phyloP scores from a whole-genome alignment of 2,888 invertebrate genomes.

The Seira musarum region DNA sequence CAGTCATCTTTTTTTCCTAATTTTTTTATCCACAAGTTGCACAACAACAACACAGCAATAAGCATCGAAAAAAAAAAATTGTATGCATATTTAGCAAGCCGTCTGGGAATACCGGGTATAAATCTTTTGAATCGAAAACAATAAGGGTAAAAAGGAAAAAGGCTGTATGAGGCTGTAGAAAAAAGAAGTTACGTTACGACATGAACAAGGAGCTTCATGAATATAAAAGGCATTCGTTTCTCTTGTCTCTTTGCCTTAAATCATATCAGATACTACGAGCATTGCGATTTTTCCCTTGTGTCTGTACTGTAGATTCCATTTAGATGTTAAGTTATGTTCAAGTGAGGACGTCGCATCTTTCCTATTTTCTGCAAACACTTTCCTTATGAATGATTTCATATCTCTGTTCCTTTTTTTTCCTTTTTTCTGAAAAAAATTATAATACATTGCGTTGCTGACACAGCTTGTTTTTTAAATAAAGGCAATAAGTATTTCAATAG shows the following conservation, averaged over 20 bases:
- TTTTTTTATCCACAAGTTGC: background rate
- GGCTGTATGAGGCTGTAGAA: background rate
- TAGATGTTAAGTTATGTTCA: too few species aligned
- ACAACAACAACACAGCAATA: background rate
- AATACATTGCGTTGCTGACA: too few species aligned
- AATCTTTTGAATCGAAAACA: slow-evolving; percentile 41
- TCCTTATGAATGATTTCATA: too few species aligned
- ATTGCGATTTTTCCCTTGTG: too few species aligned
- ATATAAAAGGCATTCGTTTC: slow-evolving; percentile 49
- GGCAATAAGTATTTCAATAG: too few species aligned
- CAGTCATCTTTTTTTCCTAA: slow-evolving; percentile 26
- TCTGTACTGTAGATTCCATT: too few species aligned
- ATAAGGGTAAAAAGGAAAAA: slow-evolving; percentile 17
- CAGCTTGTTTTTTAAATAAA: too few species aligned
- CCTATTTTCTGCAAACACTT: too few species aligned
- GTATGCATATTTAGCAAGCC: background rate
- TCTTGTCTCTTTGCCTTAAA: background rate
- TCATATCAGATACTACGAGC: too few species aligned
- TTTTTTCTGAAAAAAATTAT: too few species aligned
- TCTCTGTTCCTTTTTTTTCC: too few species aligned
- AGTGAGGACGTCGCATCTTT: too few species aligned
- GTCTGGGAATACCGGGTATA: slow-evolving; percentile 6
- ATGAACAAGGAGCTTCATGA: slow-evolving; percentile 53
- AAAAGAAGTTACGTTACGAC: slow-evolving; percentile 27
- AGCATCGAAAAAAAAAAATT: background rate